Percentiles rank a stretch among this genome's conserved stretches.
phyloP scores from a whole-genome alignment of 2,113 vertebrate species.

The Pipra filicauda region DNA sequence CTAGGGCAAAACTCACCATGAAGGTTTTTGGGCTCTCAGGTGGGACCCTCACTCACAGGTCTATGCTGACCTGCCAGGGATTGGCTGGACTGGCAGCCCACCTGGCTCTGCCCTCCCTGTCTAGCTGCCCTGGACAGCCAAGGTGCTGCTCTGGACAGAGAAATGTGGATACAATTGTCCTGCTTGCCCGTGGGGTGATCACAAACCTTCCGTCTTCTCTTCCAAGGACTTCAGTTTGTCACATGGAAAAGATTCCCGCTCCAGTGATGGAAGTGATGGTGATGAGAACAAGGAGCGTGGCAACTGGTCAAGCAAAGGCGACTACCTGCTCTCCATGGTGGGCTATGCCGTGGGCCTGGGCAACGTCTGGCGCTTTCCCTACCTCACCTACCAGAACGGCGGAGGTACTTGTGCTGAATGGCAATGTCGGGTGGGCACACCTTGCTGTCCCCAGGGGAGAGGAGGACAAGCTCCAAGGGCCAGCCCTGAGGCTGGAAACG shows the following conservation, averaged over 20 bases:
- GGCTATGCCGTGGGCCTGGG: slow-evolving; percentile 95
- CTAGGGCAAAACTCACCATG: background rate
- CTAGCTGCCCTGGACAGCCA: background rate
- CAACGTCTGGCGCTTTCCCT: slow-evolving; percentile 96
- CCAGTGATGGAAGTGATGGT: background rate
- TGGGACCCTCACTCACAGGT: background rate
- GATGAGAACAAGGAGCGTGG: slow-evolving; percentile 84
- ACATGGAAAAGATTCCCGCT: slow-evolving; percentile 43
- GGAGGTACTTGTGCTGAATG: slow-evolving; percentile 77
- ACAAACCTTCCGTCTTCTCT: background rate
- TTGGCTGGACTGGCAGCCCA: background rate
- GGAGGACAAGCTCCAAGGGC: background rate
- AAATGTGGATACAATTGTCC: background rate
- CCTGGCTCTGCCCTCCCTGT: background rate
- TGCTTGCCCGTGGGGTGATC: background rate
- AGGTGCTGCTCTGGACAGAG: background rate
- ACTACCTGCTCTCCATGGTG: slow-evolving; percentile 93
- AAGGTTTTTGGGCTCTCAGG: background rate
- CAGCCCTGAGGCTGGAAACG: fast-evolving
- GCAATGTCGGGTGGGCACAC: background rate
- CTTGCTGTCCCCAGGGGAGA: background rate
- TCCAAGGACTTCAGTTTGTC: slow-evolving; percentile 63
- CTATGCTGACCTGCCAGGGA: background rate
- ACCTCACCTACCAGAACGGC: slow-evolving; percentile 91
- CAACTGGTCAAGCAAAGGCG: slow-evolving; percentile 90